These are phyloP conservation scores for Umimayanthus kanabou DNA, from an alignment of 92 coral and sea anemone species.

Conservation along the genomic window DNA sequence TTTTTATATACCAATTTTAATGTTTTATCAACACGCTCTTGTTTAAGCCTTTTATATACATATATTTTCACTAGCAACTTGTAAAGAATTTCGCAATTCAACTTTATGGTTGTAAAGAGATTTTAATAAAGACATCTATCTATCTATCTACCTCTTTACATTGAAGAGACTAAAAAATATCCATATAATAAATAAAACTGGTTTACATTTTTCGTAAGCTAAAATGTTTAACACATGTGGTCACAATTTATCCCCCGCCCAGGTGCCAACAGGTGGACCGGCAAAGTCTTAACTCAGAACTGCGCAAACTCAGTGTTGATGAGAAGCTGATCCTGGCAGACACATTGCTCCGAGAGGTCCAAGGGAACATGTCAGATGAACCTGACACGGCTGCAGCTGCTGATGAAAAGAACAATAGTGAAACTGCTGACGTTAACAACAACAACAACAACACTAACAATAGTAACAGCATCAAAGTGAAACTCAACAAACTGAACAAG, in stretches of 20 bases:
- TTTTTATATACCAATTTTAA: no score
- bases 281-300: background rate
- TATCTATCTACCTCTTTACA: background rate
- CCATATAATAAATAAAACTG: no score
- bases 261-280: conserved; percentile 17
- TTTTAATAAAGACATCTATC: no score
- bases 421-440: background rate
- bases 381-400: no score
- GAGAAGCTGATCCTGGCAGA: conserved; percentile 52
- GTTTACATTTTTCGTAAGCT: background rate
- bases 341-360: conserved; percentile 53
- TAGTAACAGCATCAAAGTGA: background rate
- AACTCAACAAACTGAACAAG: background rate
- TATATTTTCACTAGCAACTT: no score
- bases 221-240: background rate
- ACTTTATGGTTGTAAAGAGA: no score
- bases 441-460: background rate
- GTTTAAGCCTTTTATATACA: no score
- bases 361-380: background rate
- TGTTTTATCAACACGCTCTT: no score
- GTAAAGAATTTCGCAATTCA: no score
- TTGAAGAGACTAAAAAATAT: background rate
- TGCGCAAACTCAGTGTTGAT: conserved; percentile 51
- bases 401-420: background rate
- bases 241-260: background rate